phyloP scores from a whole-genome alignment of 2,113 vertebrate species.

The Nesoenas mayeri region DNA sequence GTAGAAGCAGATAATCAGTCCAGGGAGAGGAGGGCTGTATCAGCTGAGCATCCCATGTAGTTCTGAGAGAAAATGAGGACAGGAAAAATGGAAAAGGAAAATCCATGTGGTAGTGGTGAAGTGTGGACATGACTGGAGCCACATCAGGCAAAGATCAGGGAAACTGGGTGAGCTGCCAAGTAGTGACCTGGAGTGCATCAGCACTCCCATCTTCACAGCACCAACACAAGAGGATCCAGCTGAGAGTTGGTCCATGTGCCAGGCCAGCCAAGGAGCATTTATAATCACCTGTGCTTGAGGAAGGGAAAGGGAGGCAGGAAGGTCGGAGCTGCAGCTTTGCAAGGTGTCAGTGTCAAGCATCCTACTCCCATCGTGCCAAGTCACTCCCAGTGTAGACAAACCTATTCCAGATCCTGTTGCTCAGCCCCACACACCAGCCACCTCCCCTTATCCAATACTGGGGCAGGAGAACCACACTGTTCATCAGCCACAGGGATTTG shows the following conservation, averaged over 20 bases:
- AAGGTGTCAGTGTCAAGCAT: neutral
- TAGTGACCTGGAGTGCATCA: neutral
- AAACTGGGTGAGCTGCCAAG: neutral
- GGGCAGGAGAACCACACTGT: fast-evolving
- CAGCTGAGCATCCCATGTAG: neutral
- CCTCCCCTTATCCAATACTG: fast-evolving
- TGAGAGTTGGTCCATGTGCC: neutral
- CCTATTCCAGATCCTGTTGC: neutral
- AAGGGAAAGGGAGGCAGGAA: neutral
- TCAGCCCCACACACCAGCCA: neutral
- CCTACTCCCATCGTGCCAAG: neutral
- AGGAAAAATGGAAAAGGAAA: neutral
- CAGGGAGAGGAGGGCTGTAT: neutral
- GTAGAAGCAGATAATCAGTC: neutral
- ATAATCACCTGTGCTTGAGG: fast-evolving
- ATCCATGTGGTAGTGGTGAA: neutral
- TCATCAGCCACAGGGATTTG: neutral
- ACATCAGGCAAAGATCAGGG: fast-evolving
- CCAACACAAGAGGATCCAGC: fast-evolving
- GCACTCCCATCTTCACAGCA: neutral
- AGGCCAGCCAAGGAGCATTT: neutral
- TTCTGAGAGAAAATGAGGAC: neutral
- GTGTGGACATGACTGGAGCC: neutral
- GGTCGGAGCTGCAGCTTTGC: neutral
- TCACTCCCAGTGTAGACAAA: neutral